Evolutionary conservation across 1,140 invertebrate genomes (phyloP), one percentile per base, ranked within the genome.

Genomic region (Drosophila micromelanica): DNA sequence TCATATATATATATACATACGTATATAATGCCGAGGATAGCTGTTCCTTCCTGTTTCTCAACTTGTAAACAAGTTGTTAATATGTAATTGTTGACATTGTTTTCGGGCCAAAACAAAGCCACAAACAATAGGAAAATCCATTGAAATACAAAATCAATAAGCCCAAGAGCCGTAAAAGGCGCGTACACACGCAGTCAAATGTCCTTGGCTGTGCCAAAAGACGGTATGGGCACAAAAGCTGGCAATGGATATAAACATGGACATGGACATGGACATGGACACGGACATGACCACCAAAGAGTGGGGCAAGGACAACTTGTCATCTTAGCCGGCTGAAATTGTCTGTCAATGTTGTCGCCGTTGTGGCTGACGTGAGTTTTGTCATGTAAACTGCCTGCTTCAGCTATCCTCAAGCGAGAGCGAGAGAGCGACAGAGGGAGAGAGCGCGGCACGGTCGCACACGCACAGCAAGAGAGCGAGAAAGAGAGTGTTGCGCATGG

Each of bases 151-250:
- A 71, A 85, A 86, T 75, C 70, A 65, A 81, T 81, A 81, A 51
- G 11, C 7, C 7, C n/a, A 40, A 8, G 43, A 51, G 63, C 23
- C 56, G 51, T 59, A 45, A 64, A 78, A 75, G 56, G 40, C 37
- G 49, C 42, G 17, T 17, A 42, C 23, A 42, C 23, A 59, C 51
- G 55, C 46, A 70, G 69, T 80, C 79, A 59, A 84, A 84, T 87
- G 85, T 79, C 79, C 84, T 89, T 89, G 78, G 78, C 65, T 76
- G 65, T 43, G 65, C 20, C 35, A 27, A 5, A 27, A 27, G 23
- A 30, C 3, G 17, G 12, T 27, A 42, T 27, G 23, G 23, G 2
- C 20, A 45, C 15, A 15, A 35, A 27, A 65, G 64, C 68, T 27
- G 27, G 27, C 27, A 35, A 9, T 7, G 32, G 32, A 35, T 8